These are phyloP conservation scores for Centroberyx gerrardi DNA, from an alignment of 2,797 vertebrate species.

Conservation along the genomic window DNA sequence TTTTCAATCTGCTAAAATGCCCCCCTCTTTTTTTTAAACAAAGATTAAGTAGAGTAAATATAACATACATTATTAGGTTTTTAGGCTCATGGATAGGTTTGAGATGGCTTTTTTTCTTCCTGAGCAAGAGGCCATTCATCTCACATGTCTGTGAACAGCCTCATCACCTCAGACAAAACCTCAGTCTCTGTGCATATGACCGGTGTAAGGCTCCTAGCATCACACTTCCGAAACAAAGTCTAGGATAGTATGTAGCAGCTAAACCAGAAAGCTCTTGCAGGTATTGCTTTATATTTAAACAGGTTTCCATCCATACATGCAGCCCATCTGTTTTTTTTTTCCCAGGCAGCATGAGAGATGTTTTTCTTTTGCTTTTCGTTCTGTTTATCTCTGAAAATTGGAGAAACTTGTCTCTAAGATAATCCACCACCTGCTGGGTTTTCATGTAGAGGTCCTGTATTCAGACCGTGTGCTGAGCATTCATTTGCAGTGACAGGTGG, in stretches of 20 bases:
- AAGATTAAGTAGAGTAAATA: slow-evolving; percentile 39
- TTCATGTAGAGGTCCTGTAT: no score
- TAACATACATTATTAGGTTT: slow-evolving; percentile 15
- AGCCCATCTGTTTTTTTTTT: slow-evolving; percentile 14
- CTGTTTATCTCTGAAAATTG: slow-evolving; percentile 11
- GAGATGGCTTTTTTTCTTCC: background rate
- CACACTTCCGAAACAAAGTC: background rate
- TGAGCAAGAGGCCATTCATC: background rate
- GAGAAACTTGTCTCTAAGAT: background rate
- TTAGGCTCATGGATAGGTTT: background rate
- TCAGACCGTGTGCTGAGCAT: slow-evolving; percentile 8
- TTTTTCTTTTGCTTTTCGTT: slow-evolving; percentile 4
- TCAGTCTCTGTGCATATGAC: background rate
- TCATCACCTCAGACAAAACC: background rate
- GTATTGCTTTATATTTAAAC: no score
- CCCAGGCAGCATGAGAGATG: background rate
- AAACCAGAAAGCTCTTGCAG: no score
- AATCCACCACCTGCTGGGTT: slow-evolving; percentile 35
- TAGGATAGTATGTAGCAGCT: no score
- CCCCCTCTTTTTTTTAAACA: background rate
- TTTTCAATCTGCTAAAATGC: slow-evolving; percentile 18
- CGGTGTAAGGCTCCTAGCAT: background rate
- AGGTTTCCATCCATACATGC: no score
- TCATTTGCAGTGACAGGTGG: slow-evolving; percentile 8
- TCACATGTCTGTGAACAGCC: background rate